Evolutionary conservation across 35 echinoderm and acorn worm genomes (phyloP).

Genomic region (Heliocidaris tuberculata): DNA sequence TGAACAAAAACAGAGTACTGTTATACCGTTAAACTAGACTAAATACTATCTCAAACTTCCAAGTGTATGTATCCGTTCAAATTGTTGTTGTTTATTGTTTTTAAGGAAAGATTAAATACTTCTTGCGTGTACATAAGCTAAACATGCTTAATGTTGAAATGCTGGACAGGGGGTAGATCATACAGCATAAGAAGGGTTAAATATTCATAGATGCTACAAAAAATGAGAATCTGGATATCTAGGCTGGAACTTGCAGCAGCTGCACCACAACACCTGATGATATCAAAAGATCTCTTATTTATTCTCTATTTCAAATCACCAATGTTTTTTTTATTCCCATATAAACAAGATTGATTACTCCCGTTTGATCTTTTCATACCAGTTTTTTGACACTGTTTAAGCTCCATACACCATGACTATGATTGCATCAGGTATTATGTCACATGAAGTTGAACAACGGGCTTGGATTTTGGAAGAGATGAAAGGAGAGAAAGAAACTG

Average conservation of each 20-base stretch:
- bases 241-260: neutral
- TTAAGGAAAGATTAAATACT: too few species aligned
- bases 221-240: neutral
- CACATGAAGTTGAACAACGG: neutral
- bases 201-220: neutral
- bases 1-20: too few species aligned
- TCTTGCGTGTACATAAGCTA: too few species aligned
- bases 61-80: too few species aligned
- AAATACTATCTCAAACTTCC: too few species aligned
- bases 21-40: too few species aligned
- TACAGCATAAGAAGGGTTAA: neutral
- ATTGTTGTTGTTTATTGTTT: too few species aligned
- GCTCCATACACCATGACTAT: neutral
- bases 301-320: neutral
- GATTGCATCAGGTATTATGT: constrained; percentile 5
- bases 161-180: too few species aligned
- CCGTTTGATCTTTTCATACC: neutral
- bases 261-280: neutral
- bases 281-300: neutral
- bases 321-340: neutral
- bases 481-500: neutral
- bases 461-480: neutral
- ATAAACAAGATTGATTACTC: neutral
- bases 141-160: neutral
- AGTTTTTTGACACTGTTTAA: neutral